Conservation (phyloP, 2,888 invertebrate species). For the Nomada lathburiana region DNA sequence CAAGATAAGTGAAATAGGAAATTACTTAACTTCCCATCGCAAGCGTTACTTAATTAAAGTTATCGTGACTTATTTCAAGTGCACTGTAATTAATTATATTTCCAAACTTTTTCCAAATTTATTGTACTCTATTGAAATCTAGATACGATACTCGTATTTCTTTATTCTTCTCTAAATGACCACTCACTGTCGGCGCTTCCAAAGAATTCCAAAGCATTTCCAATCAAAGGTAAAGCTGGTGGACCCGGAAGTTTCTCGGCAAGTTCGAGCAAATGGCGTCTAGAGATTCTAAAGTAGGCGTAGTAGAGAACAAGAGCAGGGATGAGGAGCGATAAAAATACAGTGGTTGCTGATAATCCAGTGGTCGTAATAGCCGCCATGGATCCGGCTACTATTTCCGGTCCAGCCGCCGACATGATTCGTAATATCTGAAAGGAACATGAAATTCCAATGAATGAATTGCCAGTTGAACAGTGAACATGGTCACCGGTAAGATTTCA, state of each 20-base stretch:
- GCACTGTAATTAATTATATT: too few species aligned
- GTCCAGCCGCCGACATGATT: conserved; percentile 81
- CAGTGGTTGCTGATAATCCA: conserved; percentile 87
- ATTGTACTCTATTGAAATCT: neutral
- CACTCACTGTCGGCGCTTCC: conserved; percentile 90
- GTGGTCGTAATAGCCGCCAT: conserved; percentile 82
- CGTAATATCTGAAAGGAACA: conserved; percentile 45
- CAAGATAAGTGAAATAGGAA: neutral
- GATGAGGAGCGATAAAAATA: conserved; percentile 90
- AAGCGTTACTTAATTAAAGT: too few species aligned
- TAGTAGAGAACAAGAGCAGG: conserved; percentile 90
- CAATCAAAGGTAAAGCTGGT: conserved; percentile 89
- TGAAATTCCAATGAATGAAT: too few species aligned
- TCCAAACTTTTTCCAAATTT: neutral
- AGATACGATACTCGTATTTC: neutral
- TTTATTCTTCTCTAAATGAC: neutral
- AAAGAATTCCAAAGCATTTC: conserved; percentile 90
- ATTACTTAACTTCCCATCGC: too few species aligned
- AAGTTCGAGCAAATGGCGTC: conserved; percentile 89
- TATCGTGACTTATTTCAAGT: too few species aligned
- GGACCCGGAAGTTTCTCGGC: conserved; percentile 91
- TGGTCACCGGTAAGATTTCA: conserved; percentile 5
- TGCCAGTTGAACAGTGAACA: neutral
- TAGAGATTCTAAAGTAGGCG: conserved; percentile 91
- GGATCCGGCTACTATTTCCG: conserved; percentile 80